Evolutionary conservation across 2,797 vertebrate genomes (phyloP).

Genomic region (Eutrigla gurnardus): DNA sequence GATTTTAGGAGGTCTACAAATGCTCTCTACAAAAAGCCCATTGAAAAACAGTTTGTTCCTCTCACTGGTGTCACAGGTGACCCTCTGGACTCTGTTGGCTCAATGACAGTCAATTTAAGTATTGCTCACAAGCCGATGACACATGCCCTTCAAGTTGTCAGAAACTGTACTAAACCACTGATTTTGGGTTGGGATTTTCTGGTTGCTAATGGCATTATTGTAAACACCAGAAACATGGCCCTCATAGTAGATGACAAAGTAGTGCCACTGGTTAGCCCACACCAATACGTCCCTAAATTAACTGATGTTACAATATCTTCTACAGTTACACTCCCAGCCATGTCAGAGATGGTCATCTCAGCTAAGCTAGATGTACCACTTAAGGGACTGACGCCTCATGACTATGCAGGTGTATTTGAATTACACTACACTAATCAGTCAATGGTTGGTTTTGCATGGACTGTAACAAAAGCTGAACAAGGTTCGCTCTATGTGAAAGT

Average conservation of each 20-base stretch:
- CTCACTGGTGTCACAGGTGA: background rate
- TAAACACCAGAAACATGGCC: background rate
- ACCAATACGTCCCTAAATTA: background rate
- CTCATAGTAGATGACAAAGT: background rate
- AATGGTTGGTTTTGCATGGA: slow-evolving; percentile 6
- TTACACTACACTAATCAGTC: slow-evolving; percentile 9
- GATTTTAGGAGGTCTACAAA: too few species aligned
- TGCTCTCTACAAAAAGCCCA: too few species aligned
- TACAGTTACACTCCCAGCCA: slow-evolving; percentile 6
- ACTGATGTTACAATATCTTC: slow-evolving; percentile 3
- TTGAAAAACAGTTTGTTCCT: too few species aligned
- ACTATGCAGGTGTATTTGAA: slow-evolving; percentile 3
- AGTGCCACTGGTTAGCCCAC: slow-evolving; percentile 6
- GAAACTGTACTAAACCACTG: slow-evolving; percentile 29
- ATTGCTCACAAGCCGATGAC: slow-evolving; percentile 3
- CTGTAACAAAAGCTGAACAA: too few species aligned
- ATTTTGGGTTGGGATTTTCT: slow-evolving; percentile 50
- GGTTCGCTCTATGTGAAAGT: slow-evolving; percentile 18
- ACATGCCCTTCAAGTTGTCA: slow-evolving; percentile 33
- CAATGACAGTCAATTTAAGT: slow-evolving; percentile 4
- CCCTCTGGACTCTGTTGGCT: slow-evolving; percentile 5
- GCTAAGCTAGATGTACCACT: slow-evolving; percentile 14
- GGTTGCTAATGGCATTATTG: slow-evolving; percentile 22
- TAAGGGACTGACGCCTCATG: background rate
- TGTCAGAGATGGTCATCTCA: slow-evolving; percentile 15